phyloP scores from a whole-genome alignment of 2,888 invertebrate species.

The Acleris holmiana region DNA sequence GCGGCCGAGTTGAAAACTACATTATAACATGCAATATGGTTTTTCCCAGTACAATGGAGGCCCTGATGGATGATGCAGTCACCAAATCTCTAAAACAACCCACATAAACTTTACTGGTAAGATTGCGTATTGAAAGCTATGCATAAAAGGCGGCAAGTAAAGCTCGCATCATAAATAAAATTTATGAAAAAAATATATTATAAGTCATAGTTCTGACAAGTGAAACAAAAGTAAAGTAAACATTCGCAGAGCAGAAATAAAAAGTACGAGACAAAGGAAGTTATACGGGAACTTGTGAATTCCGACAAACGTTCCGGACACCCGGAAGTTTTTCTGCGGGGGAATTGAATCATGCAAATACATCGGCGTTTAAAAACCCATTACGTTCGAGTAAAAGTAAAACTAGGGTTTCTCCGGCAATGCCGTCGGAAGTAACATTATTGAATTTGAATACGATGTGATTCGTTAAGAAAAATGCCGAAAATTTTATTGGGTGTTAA shows the following conservation, averaged over 20 bases:
- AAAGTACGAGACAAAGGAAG: background rate
- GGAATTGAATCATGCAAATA: conserved; percentile 20
- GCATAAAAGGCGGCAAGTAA: too few relatives aligned
- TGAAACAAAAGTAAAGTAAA: background rate
- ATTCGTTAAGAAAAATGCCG: background rate
- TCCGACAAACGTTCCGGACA: background rate
- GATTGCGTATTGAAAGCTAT: too few relatives aligned
- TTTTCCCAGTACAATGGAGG: too few relatives aligned
- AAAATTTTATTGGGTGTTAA: background rate
- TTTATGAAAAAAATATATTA: too few relatives aligned
- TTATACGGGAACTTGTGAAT: conserved; percentile 4
- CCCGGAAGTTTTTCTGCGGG: background rate
- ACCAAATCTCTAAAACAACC: too few relatives aligned
- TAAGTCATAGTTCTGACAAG: background rate
- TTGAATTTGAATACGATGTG: background rate
- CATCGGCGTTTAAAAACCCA: conserved; percentile 15
- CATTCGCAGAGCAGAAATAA: background rate
- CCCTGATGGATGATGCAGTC: too few relatives aligned
- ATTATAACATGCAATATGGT: too few relatives aligned
- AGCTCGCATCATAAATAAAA: too few relatives aligned
- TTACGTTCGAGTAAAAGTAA: background rate
- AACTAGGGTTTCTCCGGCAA: background rate
- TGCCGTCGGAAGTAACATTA: background rate
- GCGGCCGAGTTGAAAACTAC: too few relatives aligned
- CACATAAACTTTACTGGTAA: too few relatives aligned